Conservation (phyloP, 2,113 vertebrate species). For the Phocoena sinus region DNA sequence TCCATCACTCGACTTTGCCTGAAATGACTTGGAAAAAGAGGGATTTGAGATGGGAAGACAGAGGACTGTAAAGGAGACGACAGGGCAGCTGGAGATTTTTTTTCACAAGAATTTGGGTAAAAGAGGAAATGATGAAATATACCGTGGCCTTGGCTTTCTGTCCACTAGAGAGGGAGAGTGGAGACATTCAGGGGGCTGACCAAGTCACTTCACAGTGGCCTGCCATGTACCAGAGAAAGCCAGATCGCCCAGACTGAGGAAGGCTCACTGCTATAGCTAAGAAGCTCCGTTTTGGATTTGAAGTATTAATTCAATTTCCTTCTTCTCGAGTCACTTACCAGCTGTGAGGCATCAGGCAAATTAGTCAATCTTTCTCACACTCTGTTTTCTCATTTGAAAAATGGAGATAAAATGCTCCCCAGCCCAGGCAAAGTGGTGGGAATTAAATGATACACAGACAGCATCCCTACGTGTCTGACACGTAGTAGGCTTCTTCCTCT, state of each 20-base stretch:
- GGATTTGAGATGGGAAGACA: neutral
- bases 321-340: neutral
- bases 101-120: neutral
- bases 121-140: neutral
- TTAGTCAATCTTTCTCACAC: neutral
- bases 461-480: neutral
- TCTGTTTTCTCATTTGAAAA: neutral
- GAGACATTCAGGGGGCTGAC: neutral
- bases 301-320: neutral
- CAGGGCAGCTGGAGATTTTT: neutral
- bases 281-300: neutral
- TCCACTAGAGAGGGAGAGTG: neutral
- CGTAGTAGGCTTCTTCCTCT: neutral
- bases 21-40: neutral
- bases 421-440: neutral
- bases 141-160: neutral
- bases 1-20: neutral
- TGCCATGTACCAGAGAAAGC: rapidly evolving
- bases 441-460: neutral
- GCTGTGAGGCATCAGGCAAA: neutral
- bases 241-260: rapidly evolving
- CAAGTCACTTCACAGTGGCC: rapidly evolving
- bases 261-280: neutral
- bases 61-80: neutral
- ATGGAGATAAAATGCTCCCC: neutral